A percentile compares a stretch with the other conserved stretches of the same genome.
phyloP scores from a whole-genome alignment of 2,888 invertebrate species.

The Trachelus troglodyta region DNA sequence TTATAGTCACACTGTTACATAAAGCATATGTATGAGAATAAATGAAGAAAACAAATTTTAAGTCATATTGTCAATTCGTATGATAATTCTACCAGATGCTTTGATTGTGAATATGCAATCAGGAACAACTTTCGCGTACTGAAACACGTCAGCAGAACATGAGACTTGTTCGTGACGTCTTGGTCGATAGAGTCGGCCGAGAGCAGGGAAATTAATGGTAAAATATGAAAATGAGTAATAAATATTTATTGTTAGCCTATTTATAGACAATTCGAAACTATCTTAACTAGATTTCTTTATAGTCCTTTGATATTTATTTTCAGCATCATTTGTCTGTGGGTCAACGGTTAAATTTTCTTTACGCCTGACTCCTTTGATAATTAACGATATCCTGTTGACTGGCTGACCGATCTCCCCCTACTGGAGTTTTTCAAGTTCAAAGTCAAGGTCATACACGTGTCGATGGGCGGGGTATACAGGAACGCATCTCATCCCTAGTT shows the following conservation, averaged over 20 bases:
- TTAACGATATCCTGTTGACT: background rate
- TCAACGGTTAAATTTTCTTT: background rate
- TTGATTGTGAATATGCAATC: background rate
- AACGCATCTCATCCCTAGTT: background rate
- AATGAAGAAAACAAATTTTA: background rate
- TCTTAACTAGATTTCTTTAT: background rate
- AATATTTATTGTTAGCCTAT: background rate
- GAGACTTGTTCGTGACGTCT: background rate
- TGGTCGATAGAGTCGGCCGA: background rate
- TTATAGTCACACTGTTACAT: background rate
- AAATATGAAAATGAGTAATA: background rate
- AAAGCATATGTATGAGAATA: background rate
- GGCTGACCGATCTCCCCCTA: background rate
- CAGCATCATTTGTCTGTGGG: background rate
- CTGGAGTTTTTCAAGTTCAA: conserved; percentile 20
- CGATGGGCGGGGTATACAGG: conserved; percentile 3
- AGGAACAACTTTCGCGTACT: background rate
- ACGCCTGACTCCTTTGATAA: background rate
- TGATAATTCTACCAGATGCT: background rate
- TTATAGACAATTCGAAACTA: background rate
- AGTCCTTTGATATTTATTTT: background rate
- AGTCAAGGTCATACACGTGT: conserved; percentile 36
- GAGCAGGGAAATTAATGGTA: background rate
- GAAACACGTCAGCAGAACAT: background rate
- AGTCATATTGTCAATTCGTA: background rate